Percentiles rank a stretch among this genome's conserved stretches.
Conservation (phyloP, 2,113 vertebrate genomes). For the Chloebia gouldiae region DNA sequence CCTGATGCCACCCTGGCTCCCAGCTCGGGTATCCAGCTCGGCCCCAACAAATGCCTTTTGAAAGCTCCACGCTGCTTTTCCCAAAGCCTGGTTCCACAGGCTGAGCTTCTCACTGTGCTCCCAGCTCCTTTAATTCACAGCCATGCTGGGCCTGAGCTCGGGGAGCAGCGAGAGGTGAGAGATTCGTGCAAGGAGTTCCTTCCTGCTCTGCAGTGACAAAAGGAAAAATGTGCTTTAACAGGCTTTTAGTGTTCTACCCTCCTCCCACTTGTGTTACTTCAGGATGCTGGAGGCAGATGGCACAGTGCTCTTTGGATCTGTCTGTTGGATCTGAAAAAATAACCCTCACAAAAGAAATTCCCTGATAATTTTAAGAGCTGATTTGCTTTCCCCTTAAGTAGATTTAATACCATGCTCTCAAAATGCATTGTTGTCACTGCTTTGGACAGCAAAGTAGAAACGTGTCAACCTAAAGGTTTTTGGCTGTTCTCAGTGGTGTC, state of each 20-base stretch:
- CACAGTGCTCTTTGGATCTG: not conserved
- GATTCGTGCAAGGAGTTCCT: not conserved
- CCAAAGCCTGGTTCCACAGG: not conserved
- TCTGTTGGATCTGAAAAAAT: not conserved
- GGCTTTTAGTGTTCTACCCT: slow-evolving; percentile 42
- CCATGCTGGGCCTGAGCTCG: not conserved
- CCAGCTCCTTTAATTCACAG: not conserved
- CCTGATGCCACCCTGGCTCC: not conserved
- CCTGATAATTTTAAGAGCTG: not conserved
- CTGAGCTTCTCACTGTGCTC: not conserved
- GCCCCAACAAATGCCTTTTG: slow-evolving; percentile 12
- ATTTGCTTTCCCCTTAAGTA: not conserved
- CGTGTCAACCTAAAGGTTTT: not conserved
- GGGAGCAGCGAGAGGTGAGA: not conserved
- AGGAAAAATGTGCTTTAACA: slow-evolving; percentile 15
- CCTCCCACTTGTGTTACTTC: slow-evolving; percentile 58
- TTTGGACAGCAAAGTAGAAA: not conserved
- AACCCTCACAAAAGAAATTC: not conserved
- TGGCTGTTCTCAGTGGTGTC: not conserved
- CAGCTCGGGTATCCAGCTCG: not conserved
- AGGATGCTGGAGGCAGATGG: slow-evolving; percentile 49
- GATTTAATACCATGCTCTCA: not conserved
- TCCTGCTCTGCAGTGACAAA: slow-evolving; percentile 13
- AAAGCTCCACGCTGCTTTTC: not conserved
- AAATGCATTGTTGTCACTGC: not conserved